Evolutionary conservation across 2,113 vertebrate genomes (phyloP).

Genomic region (Hyperoodon ampullatus): DNA sequence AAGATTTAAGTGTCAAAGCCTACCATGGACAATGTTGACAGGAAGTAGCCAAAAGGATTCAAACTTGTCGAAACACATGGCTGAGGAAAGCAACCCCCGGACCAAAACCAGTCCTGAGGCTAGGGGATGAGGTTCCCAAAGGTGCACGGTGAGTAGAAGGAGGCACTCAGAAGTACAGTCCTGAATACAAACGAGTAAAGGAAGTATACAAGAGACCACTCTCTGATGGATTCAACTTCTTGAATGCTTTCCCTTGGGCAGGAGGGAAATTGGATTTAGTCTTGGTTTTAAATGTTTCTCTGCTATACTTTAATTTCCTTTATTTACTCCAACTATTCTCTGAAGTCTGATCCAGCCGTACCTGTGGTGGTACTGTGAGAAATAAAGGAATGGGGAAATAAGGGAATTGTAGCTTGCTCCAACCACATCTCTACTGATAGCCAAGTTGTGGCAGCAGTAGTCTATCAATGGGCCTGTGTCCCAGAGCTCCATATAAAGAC

Average conservation of each 20-base stretch:
- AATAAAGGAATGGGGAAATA: background rate
- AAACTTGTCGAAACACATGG: background rate
- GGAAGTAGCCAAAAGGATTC: background rate
- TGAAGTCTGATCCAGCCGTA: background rate
- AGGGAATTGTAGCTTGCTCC: background rate
- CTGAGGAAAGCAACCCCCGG: background rate
- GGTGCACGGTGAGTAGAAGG: background rate
- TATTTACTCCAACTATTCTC: background rate
- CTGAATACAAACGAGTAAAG: background rate
- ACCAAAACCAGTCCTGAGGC: background rate
- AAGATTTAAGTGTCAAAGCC: conserved; percentile 32
- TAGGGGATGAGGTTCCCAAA: background rate
- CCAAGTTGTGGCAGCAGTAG: background rate
- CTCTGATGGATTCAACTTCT: background rate
- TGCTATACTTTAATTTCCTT: background rate
- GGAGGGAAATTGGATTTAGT: background rate
- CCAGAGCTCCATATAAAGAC: background rate
- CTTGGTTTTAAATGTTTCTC: background rate
- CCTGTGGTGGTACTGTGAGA: background rate
- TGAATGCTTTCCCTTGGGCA: background rate
- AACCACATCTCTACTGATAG: background rate
- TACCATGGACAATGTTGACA: background rate
- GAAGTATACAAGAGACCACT: background rate
- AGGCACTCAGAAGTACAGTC: background rate
- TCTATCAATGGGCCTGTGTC: background rate